These are phyloP conservation scores for Eristalis arbustorum DNA, from an alignment of 2,888 invertebrate species.

Conservation along the genomic window DNA sequence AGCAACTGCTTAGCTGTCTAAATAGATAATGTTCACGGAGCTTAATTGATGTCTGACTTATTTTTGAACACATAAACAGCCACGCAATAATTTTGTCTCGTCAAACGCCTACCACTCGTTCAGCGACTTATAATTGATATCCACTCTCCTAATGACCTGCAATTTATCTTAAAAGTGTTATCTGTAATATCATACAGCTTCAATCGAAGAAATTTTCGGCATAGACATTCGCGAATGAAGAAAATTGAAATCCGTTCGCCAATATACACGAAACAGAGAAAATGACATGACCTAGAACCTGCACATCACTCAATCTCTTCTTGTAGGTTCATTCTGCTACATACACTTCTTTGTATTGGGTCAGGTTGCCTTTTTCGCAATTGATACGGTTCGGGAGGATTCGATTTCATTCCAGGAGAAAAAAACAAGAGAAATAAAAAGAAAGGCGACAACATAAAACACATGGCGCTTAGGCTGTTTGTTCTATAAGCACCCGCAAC, in stretches of 20 bases:
- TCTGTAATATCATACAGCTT: neutral
- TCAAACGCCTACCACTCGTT: neutral
- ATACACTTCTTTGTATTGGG: neutral
- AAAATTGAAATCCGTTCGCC: neutral
- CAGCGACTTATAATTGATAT: neutral
- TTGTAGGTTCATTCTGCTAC: neutral
- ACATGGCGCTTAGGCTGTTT: conserved; percentile 1
- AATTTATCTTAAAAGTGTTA: neutral
- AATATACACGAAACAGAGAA: neutral
- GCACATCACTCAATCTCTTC: neutral
- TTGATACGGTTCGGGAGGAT: neutral
- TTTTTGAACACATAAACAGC: neutral
- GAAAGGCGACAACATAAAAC: neutral
- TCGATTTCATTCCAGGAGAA: neutral
- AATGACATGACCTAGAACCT: neutral
- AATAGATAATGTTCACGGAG: neutral
- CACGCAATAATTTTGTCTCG: neutral
- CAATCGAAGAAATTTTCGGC: neutral
- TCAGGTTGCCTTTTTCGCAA: neutral
- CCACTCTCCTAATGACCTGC: neutral
- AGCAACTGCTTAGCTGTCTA: neutral
- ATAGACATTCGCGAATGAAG: neutral
- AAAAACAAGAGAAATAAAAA: neutral
- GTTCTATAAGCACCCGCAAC: neutral
- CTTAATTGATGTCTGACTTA: neutral